Evolutionary conservation across 2,888 invertebrate species (phyloP), one percentile per base, ranked within the genome.

Genomic region (Molanna angustata): DNA sequence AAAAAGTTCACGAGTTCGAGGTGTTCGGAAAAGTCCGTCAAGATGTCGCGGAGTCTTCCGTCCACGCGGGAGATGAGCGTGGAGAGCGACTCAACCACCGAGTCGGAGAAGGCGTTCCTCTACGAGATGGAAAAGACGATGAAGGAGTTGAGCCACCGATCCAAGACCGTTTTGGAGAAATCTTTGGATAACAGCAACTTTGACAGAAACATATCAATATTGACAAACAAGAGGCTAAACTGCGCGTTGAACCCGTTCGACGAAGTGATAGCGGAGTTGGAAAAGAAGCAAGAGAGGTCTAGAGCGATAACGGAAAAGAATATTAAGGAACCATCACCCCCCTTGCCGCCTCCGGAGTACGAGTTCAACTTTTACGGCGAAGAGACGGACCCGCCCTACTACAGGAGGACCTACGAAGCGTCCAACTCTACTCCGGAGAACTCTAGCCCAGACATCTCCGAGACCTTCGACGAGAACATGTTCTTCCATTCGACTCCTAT

Each of bases 201-300:
- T 63, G 80, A 81, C 60, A 74, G 74, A 37, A 79, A 78, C 60
- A 68, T 79, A 3, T 80, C 80, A 13, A 80, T 80, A 60, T 64
- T 82, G 62, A 81, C 78, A 33, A 80, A 79, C 63, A 67, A 67
- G 40, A 69, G 78, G 2, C 65, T 74, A 46, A 72, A 76, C 62
- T 72, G 76, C 62, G 59, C 61, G 49, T 64, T 72, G 80, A 82
- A 72, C 52, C 72, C 68, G 61, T 79, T 70, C 73, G 79, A 70
- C 63, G 78, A 72, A 68, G 78, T 74, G 59, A 69, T 76, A 31
- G 72, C 74, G 37, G 76, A 75, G 58, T 62, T 74, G 44, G 72
- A 76, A 13, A 70, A 75, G 16, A 71, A 74, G 16, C 70, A 74
- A 49, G 72, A 70, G 17, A 72, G 73, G 7, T 65, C 70, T 2